Conservation (phyloP, 2,888 invertebrate genomes). For the Lithophane semibrunnea region DNA sequence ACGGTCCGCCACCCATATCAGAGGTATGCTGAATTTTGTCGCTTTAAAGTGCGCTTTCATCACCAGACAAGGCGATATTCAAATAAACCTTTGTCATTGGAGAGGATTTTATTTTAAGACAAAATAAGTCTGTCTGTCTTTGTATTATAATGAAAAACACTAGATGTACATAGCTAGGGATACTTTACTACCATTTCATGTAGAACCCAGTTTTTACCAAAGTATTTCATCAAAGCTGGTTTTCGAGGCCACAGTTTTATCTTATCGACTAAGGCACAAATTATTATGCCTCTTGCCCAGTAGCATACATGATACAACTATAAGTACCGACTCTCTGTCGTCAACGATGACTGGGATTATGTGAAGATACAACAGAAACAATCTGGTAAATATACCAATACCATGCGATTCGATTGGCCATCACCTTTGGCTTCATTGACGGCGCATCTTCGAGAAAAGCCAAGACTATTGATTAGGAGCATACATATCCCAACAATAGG, state of each 20-base stretch:
- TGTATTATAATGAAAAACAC: background rate
- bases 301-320: background rate
- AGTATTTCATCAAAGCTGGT: background rate
- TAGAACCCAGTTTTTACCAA: no score
- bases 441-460: background rate
- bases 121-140: background rate
- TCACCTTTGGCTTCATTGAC: background rate
- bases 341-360: background rate
- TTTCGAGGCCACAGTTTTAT: background rate
- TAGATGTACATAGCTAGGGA: background rate
- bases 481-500: background rate
- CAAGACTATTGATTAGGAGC: background rate
- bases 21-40: slow-evolving; percentile 18
- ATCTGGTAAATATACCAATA: no score
- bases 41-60: background rate
- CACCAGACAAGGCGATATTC: background rate
- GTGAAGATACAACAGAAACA: background rate
- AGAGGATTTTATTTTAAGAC: background rate
- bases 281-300: background rate
- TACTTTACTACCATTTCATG: background rate
- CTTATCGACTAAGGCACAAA: background rate
- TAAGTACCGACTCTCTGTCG: background rate
- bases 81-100: background rate
- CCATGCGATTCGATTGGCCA: background rate
- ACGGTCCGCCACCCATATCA: slow-evolving; percentile 39